Conservation (phyloP, 2,113 vertebrate genomes). For the Haplochromis vanheusdeni region DNA sequence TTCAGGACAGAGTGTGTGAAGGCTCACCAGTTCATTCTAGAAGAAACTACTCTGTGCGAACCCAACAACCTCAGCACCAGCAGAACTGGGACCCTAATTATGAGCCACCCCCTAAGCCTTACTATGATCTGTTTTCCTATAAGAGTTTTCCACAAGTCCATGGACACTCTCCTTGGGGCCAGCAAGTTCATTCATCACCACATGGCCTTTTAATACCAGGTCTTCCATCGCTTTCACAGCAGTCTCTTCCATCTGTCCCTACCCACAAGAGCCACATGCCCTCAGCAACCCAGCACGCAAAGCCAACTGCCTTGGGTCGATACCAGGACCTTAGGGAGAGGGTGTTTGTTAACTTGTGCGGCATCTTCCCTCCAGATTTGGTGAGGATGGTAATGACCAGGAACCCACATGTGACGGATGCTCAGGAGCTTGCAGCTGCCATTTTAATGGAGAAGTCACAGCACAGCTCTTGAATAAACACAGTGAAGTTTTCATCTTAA, state of each 20-base stretch:
- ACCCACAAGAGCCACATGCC: slow-evolving; percentile 3
- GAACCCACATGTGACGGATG: slow-evolving; percentile 85
- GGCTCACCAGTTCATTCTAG: slow-evolving; percentile 69
- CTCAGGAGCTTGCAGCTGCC: slow-evolving; percentile 92
- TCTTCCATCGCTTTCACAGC: slow-evolving; percentile 43
- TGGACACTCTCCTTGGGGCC: slow-evolving; percentile 70
- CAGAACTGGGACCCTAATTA: slow-evolving; percentile 77
- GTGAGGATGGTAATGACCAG: slow-evolving; percentile 89
- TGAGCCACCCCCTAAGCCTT: slow-evolving; percentile 74
- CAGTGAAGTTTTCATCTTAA: neutral
- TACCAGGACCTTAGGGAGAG: slow-evolving; percentile 85
- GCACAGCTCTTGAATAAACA: slow-evolving; percentile 74
- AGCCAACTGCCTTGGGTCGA: slow-evolving; percentile 61
- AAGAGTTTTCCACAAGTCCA: slow-evolving; percentile 80
- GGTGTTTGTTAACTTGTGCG: slow-evolving; percentile 87
- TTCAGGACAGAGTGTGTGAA: slow-evolving; percentile 77
- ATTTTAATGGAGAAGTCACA: slow-evolving; percentile 90
- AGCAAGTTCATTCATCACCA: slow-evolving; percentile 32
- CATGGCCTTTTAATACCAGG: slow-evolving; percentile 33
- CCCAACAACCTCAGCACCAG: slow-evolving; percentile 67
- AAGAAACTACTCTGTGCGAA: slow-evolving; percentile 69
- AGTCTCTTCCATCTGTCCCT: slow-evolving; percentile 41
- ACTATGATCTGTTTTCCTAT: slow-evolving; percentile 81
- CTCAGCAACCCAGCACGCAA: slow-evolving; percentile 45
- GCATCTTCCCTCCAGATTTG: slow-evolving; percentile 89